phyloP scores from a whole-genome alignment of 2,888 invertebrate species.

The Hydrotaea diabolus region DNA sequence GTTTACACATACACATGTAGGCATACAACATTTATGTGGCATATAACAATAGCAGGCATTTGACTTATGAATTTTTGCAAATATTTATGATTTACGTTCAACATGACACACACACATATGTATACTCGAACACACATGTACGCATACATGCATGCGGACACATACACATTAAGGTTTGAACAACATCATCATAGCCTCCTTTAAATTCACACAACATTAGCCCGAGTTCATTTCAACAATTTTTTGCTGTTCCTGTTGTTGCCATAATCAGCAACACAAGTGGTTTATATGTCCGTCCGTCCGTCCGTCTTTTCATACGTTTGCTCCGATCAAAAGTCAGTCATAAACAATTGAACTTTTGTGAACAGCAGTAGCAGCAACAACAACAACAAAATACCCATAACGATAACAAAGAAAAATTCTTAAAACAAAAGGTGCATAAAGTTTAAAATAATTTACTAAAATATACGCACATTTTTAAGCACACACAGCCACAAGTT shows the following conservation, averaged over 20 bases:
- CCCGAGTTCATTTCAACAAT: neutral
- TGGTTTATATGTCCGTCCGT: neutral
- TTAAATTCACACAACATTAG: neutral
- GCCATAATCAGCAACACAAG: neutral
- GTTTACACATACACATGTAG: neutral
- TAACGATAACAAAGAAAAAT: neutral
- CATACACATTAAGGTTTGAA: neutral
- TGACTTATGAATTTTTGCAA: neutral
- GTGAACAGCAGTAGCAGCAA: neutral
- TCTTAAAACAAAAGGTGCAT: neutral
- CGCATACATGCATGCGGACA: no score
- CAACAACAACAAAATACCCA: neutral
- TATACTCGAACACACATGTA: no score
- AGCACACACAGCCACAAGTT: neutral
- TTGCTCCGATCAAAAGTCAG: conserved; percentile 2
- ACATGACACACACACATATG: no score
- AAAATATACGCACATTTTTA: neutral
- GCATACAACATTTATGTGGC: neutral
- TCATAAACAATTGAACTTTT: conserved; percentile 1
- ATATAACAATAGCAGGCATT: neutral
- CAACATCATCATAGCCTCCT: neutral
- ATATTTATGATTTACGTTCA: neutral
- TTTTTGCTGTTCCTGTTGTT: neutral
- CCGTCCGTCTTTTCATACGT: neutral
- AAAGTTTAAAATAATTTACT: conserved; percentile 13